phyloP scores from a whole-genome alignment of 2,113 vertebrate species.

The Pithys albifrons region DNA sequence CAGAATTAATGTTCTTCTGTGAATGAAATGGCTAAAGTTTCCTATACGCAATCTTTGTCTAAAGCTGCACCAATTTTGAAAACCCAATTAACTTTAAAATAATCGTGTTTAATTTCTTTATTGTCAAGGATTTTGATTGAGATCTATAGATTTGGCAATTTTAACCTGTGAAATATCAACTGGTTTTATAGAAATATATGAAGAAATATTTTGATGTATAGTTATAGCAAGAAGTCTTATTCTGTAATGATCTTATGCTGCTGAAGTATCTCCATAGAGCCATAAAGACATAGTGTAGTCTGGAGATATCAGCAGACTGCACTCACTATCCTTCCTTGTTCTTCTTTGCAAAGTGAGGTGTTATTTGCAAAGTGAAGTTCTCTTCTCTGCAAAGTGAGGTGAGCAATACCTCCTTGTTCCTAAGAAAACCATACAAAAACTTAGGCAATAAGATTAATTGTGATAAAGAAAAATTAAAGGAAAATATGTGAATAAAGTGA shows the following conservation, averaged over 20 bases:
- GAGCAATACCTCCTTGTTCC: background rate
- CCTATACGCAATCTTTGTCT: background rate
- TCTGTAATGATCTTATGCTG: background rate
- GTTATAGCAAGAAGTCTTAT: background rate
- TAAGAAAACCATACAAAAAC: background rate
- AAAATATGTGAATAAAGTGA: background rate
- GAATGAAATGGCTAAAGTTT: background rate
- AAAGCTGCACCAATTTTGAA: background rate
- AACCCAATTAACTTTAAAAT: background rate
- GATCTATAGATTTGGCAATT: background rate
- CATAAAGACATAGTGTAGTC: background rate
- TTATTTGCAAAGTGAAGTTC: background rate
- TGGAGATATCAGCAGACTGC: background rate
- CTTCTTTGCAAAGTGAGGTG: background rate
- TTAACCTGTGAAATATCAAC: background rate
- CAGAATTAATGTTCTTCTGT: background rate
- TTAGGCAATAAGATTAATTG: background rate
- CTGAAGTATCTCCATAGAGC: background rate
- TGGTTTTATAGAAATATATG: background rate
- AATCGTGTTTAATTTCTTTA: background rate
- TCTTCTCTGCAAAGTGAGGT: background rate
- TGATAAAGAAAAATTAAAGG: background rate
- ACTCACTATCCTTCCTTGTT: background rate
- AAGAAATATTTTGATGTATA: background rate
- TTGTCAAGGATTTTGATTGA: background rate